Evolutionary conservation across 2,797 vertebrate genomes (phyloP).

Genomic region (Carduelis carduelis): DNA sequence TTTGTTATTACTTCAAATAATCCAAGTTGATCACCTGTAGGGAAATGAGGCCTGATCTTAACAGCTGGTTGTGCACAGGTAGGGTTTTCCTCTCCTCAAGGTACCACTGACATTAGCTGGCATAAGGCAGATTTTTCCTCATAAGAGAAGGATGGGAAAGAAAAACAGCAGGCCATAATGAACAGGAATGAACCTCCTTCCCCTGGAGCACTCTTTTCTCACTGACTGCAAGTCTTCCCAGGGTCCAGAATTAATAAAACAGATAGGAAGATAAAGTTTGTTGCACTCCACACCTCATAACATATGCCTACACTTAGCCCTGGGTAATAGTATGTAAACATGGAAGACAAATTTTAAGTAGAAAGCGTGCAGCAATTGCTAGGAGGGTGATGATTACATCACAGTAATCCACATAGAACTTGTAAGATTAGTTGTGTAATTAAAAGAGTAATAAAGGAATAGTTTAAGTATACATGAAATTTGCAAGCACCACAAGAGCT

Average conservation of each 20-base stretch:
- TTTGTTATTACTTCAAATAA: constrained; percentile 39
- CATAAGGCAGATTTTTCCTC: neutral
- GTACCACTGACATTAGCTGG: neutral
- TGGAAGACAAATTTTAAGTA: constrained; percentile 12
- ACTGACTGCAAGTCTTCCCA: neutral
- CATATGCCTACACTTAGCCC: neutral
- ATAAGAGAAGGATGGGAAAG: neutral
- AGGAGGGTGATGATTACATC: constrained; percentile 1
- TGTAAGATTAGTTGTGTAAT: neutral
- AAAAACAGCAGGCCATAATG: neutral
- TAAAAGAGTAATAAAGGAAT: constrained; percentile 1
- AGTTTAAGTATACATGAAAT: neutral
- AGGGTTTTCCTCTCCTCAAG: neutral
- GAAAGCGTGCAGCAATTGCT: neutral
- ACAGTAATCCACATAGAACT: neutral
- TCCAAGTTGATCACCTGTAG: constrained; percentile 20
- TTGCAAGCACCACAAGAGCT: neutral
- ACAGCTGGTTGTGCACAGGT: neutral
- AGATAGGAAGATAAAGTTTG: neutral
- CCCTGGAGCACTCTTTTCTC: neutral
- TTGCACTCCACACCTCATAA: neutral
- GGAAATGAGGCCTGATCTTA: constrained; percentile 1
- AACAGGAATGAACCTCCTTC: neutral
- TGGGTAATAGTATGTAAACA: neutral
- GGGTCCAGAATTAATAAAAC: constrained; percentile 3